phyloP scores from a whole-genome alignment of 2,113 vertebrate species.

The Calyptommatus sinebrachiatus region DNA sequence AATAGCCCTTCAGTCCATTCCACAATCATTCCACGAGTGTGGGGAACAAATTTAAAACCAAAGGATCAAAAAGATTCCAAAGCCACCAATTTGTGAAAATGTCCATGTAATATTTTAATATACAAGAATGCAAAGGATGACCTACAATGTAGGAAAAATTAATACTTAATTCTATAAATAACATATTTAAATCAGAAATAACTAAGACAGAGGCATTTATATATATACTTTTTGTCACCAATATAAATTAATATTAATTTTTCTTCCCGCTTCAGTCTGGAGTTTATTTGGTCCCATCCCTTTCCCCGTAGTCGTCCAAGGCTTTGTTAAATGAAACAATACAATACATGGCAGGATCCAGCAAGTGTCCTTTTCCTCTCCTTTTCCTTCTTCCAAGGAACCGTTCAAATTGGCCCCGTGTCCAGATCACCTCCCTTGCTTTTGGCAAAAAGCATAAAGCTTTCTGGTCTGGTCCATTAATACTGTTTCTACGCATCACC shows the following conservation, averaged over 20 bases:
- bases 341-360: constrained; percentile 44
- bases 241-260: constrained; percentile 90
- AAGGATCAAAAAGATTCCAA: background rate
- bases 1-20: too few species aligned
- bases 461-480: background rate
- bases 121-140: constrained; percentile 78
- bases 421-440: background rate
- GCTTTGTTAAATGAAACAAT: constrained; percentile 61
- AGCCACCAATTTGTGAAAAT: constrained; percentile 59
- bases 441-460: background rate
- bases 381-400: background rate
- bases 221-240: constrained; percentile 76
- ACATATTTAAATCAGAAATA: constrained; percentile 95
- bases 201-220: constrained; percentile 87
- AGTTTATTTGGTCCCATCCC: constrained; percentile 59
- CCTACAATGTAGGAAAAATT: constrained; percentile 97
- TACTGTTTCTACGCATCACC: too few species aligned
- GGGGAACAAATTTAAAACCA: too few species aligned
- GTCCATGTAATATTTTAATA: constrained; percentile 73
- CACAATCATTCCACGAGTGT: too few species aligned
- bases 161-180: constrained; percentile 98
- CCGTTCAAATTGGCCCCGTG: constrained; percentile 25
- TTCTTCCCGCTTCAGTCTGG: constrained; percentile 66
- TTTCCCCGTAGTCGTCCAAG: constrained; percentile 6
- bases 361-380: constrained; percentile 24